Percentiles rank a stretch among this genome's conserved stretches.
Evolutionary conservation across 2,113 vertebrate genomes (phyloP).

Genomic region (Percina caprodes): DNA sequence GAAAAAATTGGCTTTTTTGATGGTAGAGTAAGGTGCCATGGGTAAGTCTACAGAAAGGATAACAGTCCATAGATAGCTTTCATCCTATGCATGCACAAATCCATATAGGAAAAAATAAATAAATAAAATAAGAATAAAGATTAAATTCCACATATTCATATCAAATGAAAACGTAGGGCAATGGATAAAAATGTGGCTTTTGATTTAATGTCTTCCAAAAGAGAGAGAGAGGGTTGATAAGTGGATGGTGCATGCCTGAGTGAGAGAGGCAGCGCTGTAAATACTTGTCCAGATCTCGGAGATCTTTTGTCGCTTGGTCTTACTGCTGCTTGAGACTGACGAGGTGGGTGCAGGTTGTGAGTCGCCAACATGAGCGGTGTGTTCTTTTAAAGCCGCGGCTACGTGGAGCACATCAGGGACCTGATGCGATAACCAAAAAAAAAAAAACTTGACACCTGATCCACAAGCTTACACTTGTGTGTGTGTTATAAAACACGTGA

Average conservation of each 20-base stretch:
- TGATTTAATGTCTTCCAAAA: neutral
- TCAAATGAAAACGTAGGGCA: too few relatives aligned
- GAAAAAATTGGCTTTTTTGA: neutral
- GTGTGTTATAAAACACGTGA: neutral
- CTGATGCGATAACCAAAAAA: slow-evolving; percentile 53
- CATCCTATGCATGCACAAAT: too few relatives aligned
- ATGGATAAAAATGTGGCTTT: slow-evolving; percentile 19
- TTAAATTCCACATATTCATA: too few relatives aligned
- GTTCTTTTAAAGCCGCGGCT: slow-evolving; percentile 76
- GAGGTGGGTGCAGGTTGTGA: slow-evolving; percentile 9
- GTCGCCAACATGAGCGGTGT: neutral
- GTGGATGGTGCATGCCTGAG: slow-evolving; percentile 69
- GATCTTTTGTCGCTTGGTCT: slow-evolving; percentile 15
- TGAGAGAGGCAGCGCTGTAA: slow-evolving; percentile 64
- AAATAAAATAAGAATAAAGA: too few relatives aligned
- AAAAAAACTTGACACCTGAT: neutral
- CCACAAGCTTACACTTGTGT: neutral
- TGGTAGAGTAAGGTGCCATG: too few relatives aligned
- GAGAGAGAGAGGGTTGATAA: neutral
- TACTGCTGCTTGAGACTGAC: slow-evolving; percentile 1
- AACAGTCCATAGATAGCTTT: too few relatives aligned
- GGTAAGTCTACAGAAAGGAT: too few relatives aligned
- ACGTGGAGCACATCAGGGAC: slow-evolving; percentile 69
- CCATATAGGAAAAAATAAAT: too few relatives aligned
- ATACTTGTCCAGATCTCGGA: slow-evolving; percentile 76